phyloP scores from a whole-genome alignment of 92 coral and sea anemone species.

The Micromussa lordhowensis region DNA sequence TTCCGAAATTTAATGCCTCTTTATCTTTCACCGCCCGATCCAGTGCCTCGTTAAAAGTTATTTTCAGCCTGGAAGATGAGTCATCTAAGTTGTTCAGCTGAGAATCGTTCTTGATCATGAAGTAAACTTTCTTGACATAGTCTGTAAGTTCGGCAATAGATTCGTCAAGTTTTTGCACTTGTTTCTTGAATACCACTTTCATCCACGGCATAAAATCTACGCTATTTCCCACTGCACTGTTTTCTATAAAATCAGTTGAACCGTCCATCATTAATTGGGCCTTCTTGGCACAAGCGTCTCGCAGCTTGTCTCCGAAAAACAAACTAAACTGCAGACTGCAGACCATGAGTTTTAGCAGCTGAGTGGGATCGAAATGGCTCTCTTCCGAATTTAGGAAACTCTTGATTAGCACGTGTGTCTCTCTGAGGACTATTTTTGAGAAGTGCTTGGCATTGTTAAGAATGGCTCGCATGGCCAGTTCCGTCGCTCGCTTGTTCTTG shows the following conservation, averaged over 20 bases:
- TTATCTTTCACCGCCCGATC: slow-evolving; percentile 59
- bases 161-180: slow-evolving; percentile 77
- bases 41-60: slow-evolving; percentile 71
- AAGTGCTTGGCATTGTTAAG: slow-evolving; percentile 75
- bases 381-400: slow-evolving; percentile 69
- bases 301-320: slow-evolving; percentile 82
- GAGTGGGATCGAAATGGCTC: slow-evolving; percentile 83
- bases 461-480: slow-evolving; percentile 85
- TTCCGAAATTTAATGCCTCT: slow-evolving; percentile 51
- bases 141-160: slow-evolving; percentile 72
- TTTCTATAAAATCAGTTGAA: slow-evolving; percentile 88
- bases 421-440: slow-evolving; percentile 64
- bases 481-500: slow-evolving; percentile 85
- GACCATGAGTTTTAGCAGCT: slow-evolving; percentile 57
- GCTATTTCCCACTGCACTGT: slow-evolving; percentile 85
- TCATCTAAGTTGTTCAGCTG: neutral
- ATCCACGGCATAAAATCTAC: slow-evolving; percentile 99
- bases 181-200: slow-evolving; percentile 74
- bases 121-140: slow-evolving; percentile 79
- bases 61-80: slow-evolving; percentile 5
- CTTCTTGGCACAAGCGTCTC: slow-evolving; percentile 74
- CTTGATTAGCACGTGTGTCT: slow-evolving; percentile 74
- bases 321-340: slow-evolving; percentile 81
- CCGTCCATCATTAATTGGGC: slow-evolving; percentile 79
- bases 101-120: slow-evolving; percentile 43